A percentile compares a stretch with the other conserved stretches of the same genome.
These are phyloP conservation scores for Triplophysa yarkandensis DNA, from an alignment of 2,797 vertebrate genomes.

Conservation along the genomic window DNA sequence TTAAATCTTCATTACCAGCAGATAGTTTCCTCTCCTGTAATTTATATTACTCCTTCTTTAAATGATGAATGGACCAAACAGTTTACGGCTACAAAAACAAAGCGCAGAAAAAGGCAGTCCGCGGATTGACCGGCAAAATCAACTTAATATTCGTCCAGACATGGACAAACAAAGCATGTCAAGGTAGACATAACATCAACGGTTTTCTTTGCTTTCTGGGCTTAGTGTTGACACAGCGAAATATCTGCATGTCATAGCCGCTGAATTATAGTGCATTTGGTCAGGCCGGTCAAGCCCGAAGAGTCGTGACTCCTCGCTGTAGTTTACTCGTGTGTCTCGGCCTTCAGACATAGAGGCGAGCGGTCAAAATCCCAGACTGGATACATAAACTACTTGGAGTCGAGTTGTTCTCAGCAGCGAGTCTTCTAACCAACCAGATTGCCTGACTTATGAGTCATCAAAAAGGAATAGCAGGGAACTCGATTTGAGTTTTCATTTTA, in stretches of 20 bases:
- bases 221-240: constrained; percentile 14
- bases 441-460: not conserved
- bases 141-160: not conserved
- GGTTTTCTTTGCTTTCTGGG: not conserved
- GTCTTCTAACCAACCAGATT: constrained; percentile 9
- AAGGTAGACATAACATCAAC: not conserved
- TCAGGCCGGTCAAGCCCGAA: not conserved
- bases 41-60: constrained; percentile 51
- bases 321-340: not conserved
- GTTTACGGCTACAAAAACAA: constrained; percentile 38
- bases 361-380: constrained; percentile 9
- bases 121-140: not conserved
- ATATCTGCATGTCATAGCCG: not conserved
- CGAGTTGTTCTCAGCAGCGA: not conserved
- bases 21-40: constrained; percentile 45
- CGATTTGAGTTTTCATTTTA: constrained; percentile 24
- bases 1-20: constrained; percentile 73
- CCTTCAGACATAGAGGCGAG: not conserved
- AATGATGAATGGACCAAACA: constrained; percentile 48
- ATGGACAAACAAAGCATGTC: not conserved
- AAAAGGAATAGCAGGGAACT: not conserved
- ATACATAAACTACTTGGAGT: constrained; percentile 3
- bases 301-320: not conserved
- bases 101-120: not conserved
- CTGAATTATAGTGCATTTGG: not conserved